Conservation (phyloP, 2,888 invertebrate species). For the Lepidochitona cinerea region DNA sequence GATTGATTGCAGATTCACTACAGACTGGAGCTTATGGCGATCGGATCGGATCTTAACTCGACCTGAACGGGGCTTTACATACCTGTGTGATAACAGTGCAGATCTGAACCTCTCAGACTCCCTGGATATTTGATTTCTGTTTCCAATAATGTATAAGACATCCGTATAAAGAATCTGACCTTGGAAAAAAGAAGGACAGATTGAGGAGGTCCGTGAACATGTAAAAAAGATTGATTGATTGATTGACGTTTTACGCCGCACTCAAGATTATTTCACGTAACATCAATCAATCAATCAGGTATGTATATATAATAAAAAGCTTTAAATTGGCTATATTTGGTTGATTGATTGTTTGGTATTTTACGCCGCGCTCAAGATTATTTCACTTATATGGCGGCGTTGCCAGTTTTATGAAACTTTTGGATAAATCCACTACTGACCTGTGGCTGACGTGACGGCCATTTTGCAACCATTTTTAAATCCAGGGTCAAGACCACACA, state of each 20-base stretch:
- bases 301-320: no score
- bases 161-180: conserved; percentile 78
- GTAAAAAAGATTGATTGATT: not conserved
- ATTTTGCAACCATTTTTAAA: conserved; percentile 91
- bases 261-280: not conserved
- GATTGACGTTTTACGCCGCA: not conserved
- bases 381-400: not conserved
- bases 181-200: conserved; percentile 30
- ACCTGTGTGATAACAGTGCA: not conserved
- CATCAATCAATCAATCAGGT: no score
- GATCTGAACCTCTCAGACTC: conserved; percentile 27
- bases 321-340: no score
- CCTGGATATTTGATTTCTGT: conserved; percentile 28
- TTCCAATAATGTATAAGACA: conserved; percentile 78
- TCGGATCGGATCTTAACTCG: no score
- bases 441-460: conserved; percentile 77
- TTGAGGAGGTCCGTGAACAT: not conserved
- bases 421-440: conserved; percentile 30
- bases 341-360: not conserved
- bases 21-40: no score
- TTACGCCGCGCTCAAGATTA: not conserved
- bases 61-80: no score
- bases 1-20: no score
- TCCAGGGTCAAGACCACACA: conserved; percentile 92
- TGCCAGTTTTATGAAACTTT: no score